Evolutionary conservation across 64 coral and sea anemone species (phyloP).

Genomic region (Orbicella faveolata): DNA sequence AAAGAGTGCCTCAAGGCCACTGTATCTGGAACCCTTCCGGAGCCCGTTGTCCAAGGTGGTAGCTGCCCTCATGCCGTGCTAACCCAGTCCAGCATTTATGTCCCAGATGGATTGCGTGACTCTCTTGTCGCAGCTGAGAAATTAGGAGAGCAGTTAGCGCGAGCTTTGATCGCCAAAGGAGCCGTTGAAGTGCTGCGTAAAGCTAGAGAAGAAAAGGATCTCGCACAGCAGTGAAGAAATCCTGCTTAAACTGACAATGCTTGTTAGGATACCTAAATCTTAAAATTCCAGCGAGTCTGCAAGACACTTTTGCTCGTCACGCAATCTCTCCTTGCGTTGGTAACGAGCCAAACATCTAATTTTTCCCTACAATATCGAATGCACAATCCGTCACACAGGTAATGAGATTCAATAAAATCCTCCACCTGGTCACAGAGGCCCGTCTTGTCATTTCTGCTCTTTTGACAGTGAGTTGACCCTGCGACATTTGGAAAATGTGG

Average conservation of each 20-base stretch:
- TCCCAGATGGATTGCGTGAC: conserved; percentile 51
- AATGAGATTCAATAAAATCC: too few species aligned
- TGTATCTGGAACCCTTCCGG: conserved; percentile 48
- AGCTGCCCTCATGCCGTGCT: conserved; percentile 36
- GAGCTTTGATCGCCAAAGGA: conserved; percentile 53
- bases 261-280: not conserved
- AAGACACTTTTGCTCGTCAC: too few species aligned
- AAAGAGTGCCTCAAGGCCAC: conserved; percentile 61
- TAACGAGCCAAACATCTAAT: not conserved
- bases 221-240: not conserved
- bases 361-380: not conserved
- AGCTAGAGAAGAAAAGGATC: conserved; percentile 71
- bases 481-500: too few species aligned
- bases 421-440: too few species aligned
- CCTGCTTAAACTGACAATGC: not conserved
- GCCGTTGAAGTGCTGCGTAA: conserved; percentile 59
- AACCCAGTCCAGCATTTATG: conserved; percentile 63
- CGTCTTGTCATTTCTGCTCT: too few species aligned
- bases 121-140: conserved; percentile 59
- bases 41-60: conserved; percentile 25
- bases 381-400: not conserved
- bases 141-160: conserved; percentile 63
- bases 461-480: too few species aligned
- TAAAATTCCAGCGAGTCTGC: not conserved
- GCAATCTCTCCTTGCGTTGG: too few species aligned